Evolutionary conservation across 2,113 vertebrate species (phyloP).

Genomic region (Eublepharis macularius): DNA sequence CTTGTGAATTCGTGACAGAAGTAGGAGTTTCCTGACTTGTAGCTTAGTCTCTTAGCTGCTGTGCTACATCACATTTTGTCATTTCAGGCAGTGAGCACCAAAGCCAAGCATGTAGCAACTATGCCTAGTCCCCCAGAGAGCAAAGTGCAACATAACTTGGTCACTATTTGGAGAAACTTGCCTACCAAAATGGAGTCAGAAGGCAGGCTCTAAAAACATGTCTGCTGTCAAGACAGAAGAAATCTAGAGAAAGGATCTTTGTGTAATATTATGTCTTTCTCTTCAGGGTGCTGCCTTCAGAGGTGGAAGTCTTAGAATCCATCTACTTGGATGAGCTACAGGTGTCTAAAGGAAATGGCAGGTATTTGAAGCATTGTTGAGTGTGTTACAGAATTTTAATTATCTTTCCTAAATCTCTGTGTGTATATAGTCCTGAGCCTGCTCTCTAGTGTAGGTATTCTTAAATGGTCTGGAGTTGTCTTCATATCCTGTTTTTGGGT

Average conservation of each 20-base stretch:
- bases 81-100: not conserved
- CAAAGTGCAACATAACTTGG: conserved; percentile 22
- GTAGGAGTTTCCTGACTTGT: too few species aligned
- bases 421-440: not conserved
- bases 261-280: not conserved
- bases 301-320: conserved; percentile 93
- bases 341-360: conserved; percentile 74
- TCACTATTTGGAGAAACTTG: conserved; percentile 3
- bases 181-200: not conserved
- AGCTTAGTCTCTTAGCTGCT: too few species aligned
- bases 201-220: not conserved
- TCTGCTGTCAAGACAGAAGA: not conserved
- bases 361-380: conserved; percentile 68
- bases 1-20: too few species aligned
- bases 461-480: too few species aligned
- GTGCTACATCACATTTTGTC: not conserved
- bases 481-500: not conserved
- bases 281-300: conserved; percentile 80
- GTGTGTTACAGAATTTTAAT: not conserved
- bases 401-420: not conserved
- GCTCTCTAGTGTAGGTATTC: not conserved
- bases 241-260: not conserved
- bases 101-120: not conserved
- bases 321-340: conserved; percentile 93
- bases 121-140: not conserved